Evolutionary conservation across 1,140 invertebrate species (phyloP).

Genomic region (Asbolus verrucosus): DNA sequence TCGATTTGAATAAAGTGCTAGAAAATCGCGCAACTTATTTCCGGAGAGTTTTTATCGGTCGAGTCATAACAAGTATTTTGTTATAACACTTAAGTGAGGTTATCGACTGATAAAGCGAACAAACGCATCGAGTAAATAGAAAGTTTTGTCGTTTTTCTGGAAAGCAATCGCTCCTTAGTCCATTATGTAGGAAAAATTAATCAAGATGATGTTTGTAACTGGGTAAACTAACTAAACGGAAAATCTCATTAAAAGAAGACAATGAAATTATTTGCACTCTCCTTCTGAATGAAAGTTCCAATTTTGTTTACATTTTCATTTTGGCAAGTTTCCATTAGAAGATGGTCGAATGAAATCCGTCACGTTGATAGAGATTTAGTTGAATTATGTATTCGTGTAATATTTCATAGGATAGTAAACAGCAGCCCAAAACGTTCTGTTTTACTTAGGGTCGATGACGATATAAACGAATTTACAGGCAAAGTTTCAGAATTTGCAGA

Average conservation of each 20-base stretch:
- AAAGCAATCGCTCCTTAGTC: not conserved
- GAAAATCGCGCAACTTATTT: too few relatives aligned
- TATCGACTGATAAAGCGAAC: constrained; percentile 17
- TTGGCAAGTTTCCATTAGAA: constrained; percentile 7
- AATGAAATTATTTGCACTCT: constrained; percentile 3
- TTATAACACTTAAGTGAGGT: not conserved
- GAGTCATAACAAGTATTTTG: too few relatives aligned
- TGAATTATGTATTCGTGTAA: not conserved
- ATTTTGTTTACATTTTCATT: constrained; percentile 7
- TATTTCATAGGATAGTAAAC: not conserved
- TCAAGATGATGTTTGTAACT: not conserved
- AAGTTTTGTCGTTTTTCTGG: too few relatives aligned
- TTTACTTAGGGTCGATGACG: not conserved
- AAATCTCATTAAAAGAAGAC: not conserved
- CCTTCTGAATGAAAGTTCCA: not conserved
- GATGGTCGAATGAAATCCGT: not conserved
- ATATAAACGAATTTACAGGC: not conserved
- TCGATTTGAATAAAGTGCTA: constrained; percentile 14
- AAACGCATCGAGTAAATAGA: not conserved
- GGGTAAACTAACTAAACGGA: not conserved
- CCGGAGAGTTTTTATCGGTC: constrained; percentile 16
- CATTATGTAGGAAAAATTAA: constrained; percentile 1
- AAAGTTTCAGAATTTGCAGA: too few relatives aligned
- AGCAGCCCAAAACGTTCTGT: not conserved
- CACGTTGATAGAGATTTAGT: not conserved